Conservation (phyloP, 2,797 vertebrate species). For the Trichosurus vulpecula region DNA sequence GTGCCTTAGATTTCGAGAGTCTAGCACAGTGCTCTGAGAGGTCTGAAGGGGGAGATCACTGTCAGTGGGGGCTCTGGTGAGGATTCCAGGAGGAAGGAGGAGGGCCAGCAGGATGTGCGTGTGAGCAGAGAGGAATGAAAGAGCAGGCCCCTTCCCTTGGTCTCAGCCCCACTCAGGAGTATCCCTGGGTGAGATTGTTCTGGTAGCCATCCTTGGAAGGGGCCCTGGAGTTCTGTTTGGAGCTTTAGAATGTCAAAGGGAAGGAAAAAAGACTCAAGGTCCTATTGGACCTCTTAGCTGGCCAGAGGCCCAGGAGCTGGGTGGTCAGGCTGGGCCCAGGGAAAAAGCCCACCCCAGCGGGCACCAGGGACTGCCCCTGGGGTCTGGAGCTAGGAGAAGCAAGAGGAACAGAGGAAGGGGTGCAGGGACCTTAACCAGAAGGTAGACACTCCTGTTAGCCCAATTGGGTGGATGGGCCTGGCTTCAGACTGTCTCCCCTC, state of each 20-base stretch:
- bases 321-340: background rate
- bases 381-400: background rate
- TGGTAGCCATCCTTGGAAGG: background rate
- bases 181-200: background rate
- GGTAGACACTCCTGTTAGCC: background rate
- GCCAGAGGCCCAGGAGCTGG: too few species aligned
- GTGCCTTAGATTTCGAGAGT: too few species aligned
- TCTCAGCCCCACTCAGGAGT: too few species aligned
- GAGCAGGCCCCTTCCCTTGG: too few species aligned
- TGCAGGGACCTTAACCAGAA: background rate
- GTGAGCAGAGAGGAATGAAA: background rate
- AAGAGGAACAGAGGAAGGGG: background rate
- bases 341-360: too few species aligned
- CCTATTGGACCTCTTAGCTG: too few species aligned
- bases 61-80: too few species aligned
- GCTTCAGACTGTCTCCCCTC: background rate
- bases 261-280: background rate
- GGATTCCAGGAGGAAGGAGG: too few species aligned
- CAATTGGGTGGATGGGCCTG: background rate
- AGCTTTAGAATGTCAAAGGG: background rate
- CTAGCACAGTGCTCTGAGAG: too few species aligned
- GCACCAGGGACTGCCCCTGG: background rate
- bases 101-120: background rate
- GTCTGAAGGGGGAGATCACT: too few species aligned
- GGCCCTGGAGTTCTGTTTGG: background rate